Percentiles rank a stretch among this genome's conserved stretches.
These are phyloP conservation scores for Geodia barretti DNA, from an alignment of 37 sponge, comb jelly and placozoan species.

Conservation along the genomic window DNA sequence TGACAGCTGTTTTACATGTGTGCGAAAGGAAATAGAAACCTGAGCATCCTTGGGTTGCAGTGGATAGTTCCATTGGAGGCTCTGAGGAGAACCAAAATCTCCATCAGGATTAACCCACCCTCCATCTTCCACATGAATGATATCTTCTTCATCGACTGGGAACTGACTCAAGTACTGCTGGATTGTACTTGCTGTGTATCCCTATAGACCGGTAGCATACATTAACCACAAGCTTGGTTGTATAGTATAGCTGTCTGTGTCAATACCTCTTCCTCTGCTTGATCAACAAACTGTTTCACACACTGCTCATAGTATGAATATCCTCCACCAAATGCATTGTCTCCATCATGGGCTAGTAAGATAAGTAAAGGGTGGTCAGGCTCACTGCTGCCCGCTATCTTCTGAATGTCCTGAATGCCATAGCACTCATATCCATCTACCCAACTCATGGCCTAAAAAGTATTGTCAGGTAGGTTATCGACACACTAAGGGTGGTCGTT, in stretches of 20 bases:
- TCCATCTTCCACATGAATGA: constrained; percentile 68
- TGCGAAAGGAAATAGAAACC: no score
- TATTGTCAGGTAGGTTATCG: neutral
- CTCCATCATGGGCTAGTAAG: constrained; percentile 64
- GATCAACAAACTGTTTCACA: constrained; percentile 49
- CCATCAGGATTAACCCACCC: constrained; percentile 77
- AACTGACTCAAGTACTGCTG: constrained; percentile 61
- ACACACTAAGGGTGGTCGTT: neutral
- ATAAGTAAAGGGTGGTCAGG: constrained; percentile 49
- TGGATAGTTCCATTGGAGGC: constrained; percentile 72
- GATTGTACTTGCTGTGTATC: constrained; percentile 61
- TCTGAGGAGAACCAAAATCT: constrained; percentile 72
- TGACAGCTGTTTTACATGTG: no score
- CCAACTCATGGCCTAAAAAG: constrained; percentile 68
- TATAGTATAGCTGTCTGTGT: neutral
- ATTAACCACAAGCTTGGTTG: neutral
- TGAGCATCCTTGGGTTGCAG: constrained; percentile 57
- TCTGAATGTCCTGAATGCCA: constrained; percentile 48
- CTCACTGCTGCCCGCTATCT: constrained; percentile 35
- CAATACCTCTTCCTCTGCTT: constrained; percentile 50
- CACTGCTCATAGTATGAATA: constrained; percentile 63
- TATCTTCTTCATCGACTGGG: constrained; percentile 55
- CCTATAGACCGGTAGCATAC: constrained; percentile 5
- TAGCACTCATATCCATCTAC: constrained; percentile 64
- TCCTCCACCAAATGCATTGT: constrained; percentile 74